Conservation (phyloP, 2,888 invertebrate genomes). For the Masnerella sp. region DNA sequence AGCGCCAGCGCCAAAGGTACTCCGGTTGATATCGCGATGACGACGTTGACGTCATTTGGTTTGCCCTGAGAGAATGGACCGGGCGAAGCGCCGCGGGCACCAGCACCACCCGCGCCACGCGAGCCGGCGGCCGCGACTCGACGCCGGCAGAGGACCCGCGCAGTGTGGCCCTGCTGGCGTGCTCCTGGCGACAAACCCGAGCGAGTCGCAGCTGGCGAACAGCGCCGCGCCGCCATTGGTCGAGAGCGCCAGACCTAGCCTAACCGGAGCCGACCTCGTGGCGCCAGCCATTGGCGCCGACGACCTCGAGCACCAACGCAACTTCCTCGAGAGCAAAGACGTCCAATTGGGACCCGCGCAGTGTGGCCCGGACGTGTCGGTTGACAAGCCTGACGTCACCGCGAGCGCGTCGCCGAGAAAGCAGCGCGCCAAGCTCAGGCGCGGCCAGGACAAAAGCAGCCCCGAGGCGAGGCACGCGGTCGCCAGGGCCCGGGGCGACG, state of each 20-base stretch:
- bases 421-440: conserved; percentile 3
- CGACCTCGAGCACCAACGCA: conserved; percentile 17
- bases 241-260: conserved; percentile 51
- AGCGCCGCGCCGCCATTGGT: conserved; percentile 45
- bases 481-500: conserved; percentile 76
- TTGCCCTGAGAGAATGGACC: no score
- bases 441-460: conserved; percentile 15
- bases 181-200: conserved; percentile 27
- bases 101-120: conserved; percentile 75
- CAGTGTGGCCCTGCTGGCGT: conserved; percentile 77
- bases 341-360: conserved; percentile 73
- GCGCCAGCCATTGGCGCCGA: conserved; percentile 11
- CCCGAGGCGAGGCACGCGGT: conserved; percentile 76
- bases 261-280: conserved; percentile 46
- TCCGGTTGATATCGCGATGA: no score
- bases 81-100: conserved; percentile 75
- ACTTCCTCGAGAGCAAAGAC: conserved; percentile 54
- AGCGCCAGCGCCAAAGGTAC: no score
- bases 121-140: conserved; percentile 72
- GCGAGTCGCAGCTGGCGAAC: conserved; percentile 38
- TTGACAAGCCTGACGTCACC: neutral
- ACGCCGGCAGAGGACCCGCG: conserved; percentile 76
- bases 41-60: no score
- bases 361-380: conserved; percentile 72
- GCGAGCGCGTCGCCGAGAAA: conserved; percentile 24